A percentile compares a stretch with the other conserved stretches of the same genome.
Evolutionary conservation across 2,113 vertebrate species (phyloP).

Genomic region (Chloroceryle aenea): DNA sequence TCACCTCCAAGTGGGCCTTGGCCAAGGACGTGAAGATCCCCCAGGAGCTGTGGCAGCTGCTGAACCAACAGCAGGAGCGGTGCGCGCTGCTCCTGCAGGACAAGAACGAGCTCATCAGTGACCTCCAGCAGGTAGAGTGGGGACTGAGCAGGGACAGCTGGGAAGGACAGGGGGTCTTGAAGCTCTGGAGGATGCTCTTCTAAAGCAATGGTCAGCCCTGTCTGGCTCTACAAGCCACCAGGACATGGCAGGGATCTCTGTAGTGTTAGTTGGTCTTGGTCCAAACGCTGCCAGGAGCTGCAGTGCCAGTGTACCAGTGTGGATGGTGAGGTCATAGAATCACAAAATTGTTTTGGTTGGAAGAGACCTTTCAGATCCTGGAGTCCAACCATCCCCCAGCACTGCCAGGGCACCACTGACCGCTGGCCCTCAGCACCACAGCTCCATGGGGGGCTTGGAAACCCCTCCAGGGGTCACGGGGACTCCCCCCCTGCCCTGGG

Average conservation of each 20-base stretch:
- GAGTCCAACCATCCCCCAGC: neutral
- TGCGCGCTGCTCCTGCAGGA: constrained; percentile 79
- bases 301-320: neutral
- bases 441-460: neutral
- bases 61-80: constrained; percentile 78
- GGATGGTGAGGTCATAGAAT: neutral
- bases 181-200: neutral
- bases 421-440: neutral
- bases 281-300: neutral
- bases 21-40: constrained; percentile 66
- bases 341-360: neutral
- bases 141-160: neutral
- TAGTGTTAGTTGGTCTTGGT: neutral
- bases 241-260: neutral
- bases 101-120: constrained; percentile 84
- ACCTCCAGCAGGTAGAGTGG: constrained; percentile 82
- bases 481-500: too few species aligned
- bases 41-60: constrained; percentile 81
- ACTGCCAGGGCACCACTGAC: neutral
- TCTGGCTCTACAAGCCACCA: neutral
- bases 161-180: neutral
- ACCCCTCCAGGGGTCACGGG: too few species aligned
- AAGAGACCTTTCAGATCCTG: neutral
- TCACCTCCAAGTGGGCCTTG: constrained; percentile 76
- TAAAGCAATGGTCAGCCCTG: neutral